Base-by-base conservation (phyloP, 2,888 invertebrate species). In the Lumbricus terrestris region DNA sequence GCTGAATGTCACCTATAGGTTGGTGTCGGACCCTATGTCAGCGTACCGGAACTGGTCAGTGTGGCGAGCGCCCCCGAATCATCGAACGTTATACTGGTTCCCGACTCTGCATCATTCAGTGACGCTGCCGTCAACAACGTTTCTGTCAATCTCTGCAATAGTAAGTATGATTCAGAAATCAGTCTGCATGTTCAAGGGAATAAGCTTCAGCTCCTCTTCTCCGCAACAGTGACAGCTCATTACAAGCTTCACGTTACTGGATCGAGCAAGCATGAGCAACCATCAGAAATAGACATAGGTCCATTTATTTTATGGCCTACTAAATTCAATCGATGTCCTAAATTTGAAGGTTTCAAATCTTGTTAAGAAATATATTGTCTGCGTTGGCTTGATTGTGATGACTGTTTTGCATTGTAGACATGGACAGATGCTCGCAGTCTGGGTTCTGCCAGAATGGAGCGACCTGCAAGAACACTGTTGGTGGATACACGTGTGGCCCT, bases 401-500 rank as follows among this genome's bases (percentile, higher is more conserved):
- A n/a, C n/a, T n/a, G n/a, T n/a, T n/a, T n/a, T n/a, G 8, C 16
- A 8, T 69, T 29, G 69, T n/a, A 69, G 69, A 69, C n/a, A n/a
- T 69, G 29, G 69, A 69, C 69, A 29, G 69, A n/a, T 69, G 69
- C 8, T 0, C 8, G 8, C 69, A 69, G n/a, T n/a, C n/a, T 3
- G 11, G 1, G 69, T n/a, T n/a, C 69, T 92, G 92, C 54, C 85
- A 42, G 69, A 91, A 92, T 69, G 91, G 91, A 0, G 92, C 91
- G 13, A 54, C 23, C 18, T 92, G 92, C 88, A 90, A 35, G n/a
- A 88, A 90, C n/a, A 40, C 69, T 16, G 38, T 91, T 33, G 91
- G 91, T 23, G 91, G 91, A 40, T 92, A 90, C 89, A 34, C 37
- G 15, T 92, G 92, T 54, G 91, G 91, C 2, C 92, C 92, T 20